Base-by-base conservation (phyloP, 23 tunicate species). In the Oikopleura vanhoeffeni region DNA sequence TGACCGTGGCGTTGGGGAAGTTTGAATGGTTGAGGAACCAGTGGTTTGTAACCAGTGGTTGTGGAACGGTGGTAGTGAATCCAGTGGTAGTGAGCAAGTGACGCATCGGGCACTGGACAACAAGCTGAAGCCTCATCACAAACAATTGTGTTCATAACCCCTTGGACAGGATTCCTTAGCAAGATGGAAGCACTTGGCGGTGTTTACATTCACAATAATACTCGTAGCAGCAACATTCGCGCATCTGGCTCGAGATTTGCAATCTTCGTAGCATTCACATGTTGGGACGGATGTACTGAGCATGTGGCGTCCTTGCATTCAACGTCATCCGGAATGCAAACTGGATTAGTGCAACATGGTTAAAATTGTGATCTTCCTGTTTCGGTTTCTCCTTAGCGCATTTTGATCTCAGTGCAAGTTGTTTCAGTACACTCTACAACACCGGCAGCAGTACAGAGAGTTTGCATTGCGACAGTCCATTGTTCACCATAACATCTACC, bases 131-230 rank as follows among this genome's bases (percentile, higher is more conserved):
- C n/a, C n/a, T n/a, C n/a, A 32, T 71, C n/a, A n/a, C n/a, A n/a
- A n/a, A n/a, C 27, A 89, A 75, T 86, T 76, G 64, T 91, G 40
- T 3, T 75, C 79, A 85, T 87, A 85, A 2, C 89, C 88, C 34
- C 28, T 41, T 83, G 97, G 97, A 40, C 97, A 91, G 1, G 40
- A 76, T 2, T 89, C 87, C 1, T 85, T 71, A 24, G 88, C 97
- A 0, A 86, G 83, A 40, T 79, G 38, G 30, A 91, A 40, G 87
- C 97, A 91, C 82, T 89, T 89, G 13, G 67, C 41, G 40, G 39
- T 34, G 39, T 89, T 49, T 83, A 40, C 97, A 91, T 8, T 76
- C 40, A 83, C 97, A 91, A 40, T 89, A 2, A 84, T 89, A 91
- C 30, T 40, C 39, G 36, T 86, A n/a, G n/a, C 64, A 91, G 88